phyloP scores from a whole-genome alignment of 2,797 vertebrate genomes.

The Crax fasciolata region DNA sequence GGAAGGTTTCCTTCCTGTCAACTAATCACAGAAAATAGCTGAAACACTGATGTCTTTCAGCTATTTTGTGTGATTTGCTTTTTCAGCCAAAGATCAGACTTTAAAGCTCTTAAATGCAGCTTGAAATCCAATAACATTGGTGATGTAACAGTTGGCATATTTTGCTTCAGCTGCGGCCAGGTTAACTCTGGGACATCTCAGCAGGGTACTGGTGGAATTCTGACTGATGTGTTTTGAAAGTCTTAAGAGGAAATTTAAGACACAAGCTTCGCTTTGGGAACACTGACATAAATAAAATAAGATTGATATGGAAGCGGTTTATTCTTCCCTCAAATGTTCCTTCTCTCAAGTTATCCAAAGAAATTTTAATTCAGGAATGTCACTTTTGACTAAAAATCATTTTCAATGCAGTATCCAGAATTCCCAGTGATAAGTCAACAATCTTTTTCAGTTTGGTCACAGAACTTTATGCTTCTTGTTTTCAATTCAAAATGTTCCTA shows the following conservation, averaged over 20 bases:
- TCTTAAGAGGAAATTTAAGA: conserved; percentile 18
- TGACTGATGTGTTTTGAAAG: background rate
- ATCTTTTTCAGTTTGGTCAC: background rate
- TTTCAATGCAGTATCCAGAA: conserved; percentile 27
- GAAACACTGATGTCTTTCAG: background rate
- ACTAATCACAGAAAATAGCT: background rate
- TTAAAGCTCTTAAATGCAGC: background rate
- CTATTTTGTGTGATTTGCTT: background rate
- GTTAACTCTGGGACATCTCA: background rate
- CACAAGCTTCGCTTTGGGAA: background rate
- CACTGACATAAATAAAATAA: background rate
- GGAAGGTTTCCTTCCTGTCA: background rate
- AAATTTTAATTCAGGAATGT: conserved; percentile 13
- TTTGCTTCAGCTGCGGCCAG: background rate
- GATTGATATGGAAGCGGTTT: background rate
- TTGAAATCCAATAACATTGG: background rate
- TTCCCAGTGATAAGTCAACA: background rate
- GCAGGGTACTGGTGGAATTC: background rate
- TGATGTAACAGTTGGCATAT: background rate
- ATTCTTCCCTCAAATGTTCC: background rate
- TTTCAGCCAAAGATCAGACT: background rate
- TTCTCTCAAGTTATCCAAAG: background rate
- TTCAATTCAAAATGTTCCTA: background rate
- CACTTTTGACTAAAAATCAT: background rate
- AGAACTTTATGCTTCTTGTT: background rate